phyloP scores from a whole-genome alignment of 2,888 invertebrate genomes.

The Mesochorus sp. region DNA sequence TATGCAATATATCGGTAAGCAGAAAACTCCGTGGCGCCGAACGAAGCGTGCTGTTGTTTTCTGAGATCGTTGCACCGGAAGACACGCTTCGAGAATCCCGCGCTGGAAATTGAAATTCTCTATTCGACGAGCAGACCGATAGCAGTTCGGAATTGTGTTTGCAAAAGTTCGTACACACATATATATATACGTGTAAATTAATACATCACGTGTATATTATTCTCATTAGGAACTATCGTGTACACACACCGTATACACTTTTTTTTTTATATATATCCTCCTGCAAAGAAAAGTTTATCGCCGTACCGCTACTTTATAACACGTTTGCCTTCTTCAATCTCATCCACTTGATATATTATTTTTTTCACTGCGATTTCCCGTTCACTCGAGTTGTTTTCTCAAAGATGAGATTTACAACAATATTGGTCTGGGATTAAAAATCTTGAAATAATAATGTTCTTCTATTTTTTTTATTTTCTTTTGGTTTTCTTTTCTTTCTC shows the following conservation, averaged over 20 bases:
- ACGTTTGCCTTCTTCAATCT: conserved; percentile 7
- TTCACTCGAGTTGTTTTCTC: not conserved
- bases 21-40: conserved; percentile 40
- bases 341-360: conserved; percentile 15
- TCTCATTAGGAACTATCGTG: conserved; percentile 13
- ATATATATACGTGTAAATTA: too few relatives aligned
- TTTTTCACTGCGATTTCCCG: conserved; percentile 16
- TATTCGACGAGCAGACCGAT: conserved; percentile 23
- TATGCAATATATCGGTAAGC: conserved; percentile 38
- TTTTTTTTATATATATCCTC: not conserved
- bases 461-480: too few relatives aligned
- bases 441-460: too few relatives aligned
- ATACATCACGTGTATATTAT: not conserved
- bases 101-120: conserved; percentile 77
- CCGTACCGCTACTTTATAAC: conserved; percentile 33
- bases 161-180: not conserved
- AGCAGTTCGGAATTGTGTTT: not conserved
- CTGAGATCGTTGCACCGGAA: conserved; percentile 77
- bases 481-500: too few relatives aligned
- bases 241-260: not conserved
- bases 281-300: not conserved
- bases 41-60: conserved; percentile 49
- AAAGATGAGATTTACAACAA: too few relatives aligned
- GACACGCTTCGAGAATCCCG: conserved; percentile 76
- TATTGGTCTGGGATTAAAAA: too few relatives aligned